Evolutionary conservation across 2,888 invertebrate species (phyloP).

Genomic region (Rhingia campestris): DNA sequence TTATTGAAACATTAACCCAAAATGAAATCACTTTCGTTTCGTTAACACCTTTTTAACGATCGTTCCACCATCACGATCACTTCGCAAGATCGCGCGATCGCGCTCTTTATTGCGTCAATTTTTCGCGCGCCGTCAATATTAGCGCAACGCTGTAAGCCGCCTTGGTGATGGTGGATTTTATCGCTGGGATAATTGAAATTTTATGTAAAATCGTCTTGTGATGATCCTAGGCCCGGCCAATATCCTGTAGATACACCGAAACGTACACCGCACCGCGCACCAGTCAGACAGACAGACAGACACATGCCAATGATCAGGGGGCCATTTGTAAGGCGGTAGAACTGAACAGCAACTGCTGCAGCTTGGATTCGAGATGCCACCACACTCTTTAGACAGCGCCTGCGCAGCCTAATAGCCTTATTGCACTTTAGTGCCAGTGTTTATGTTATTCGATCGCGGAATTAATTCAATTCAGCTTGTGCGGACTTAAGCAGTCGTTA

Average conservation of each 20-base stretch:
- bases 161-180: conserved; percentile 51
- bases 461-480: conserved; percentile 70
- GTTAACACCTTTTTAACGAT: conserved; percentile 78
- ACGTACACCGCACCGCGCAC: conserved; percentile 4
- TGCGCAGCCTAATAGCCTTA: conserved; percentile 66
- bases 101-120: conserved; percentile 70
- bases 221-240: conserved; percentile 71
- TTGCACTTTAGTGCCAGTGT: conserved; percentile 73
- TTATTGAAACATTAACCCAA: conserved; percentile 74
- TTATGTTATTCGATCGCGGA: conserved; percentile 73
- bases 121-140: conserved; percentile 61
- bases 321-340: conserved; percentile 70
- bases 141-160: conserved; percentile 20
- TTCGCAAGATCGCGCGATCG: conserved; percentile 30
- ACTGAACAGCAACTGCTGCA: conserved; percentile 33
- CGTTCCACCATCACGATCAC: conserved; percentile 73
- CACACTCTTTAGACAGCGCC: conserved; percentile 46
- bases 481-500: conserved; percentile 73
- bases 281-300: conserved; percentile 58
- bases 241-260: conserved; percentile 43
- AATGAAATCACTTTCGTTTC: conserved; percentile 77
- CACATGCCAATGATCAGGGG: conserved; percentile 73
- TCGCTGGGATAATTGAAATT: conserved; percentile 72
- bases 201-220: conserved; percentile 72
- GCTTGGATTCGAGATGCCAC: conserved; percentile 55